Conservation (phyloP, 2,797 vertebrate genomes). For the Sphenodon punctatus region DNA sequence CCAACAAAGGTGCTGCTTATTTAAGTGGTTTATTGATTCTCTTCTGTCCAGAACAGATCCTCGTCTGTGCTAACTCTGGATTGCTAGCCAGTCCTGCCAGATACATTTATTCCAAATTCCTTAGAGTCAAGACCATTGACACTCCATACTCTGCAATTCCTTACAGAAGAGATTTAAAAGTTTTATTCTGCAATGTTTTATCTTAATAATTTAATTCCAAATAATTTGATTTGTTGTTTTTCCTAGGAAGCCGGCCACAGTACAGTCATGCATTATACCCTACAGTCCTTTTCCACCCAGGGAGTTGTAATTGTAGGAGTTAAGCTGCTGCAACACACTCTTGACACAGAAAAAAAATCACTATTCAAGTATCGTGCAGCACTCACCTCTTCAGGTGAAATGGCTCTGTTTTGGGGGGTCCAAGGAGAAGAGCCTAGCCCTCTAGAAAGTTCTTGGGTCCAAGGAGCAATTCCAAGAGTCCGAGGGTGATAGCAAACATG, state of each 20-base stretch:
- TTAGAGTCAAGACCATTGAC: background rate
- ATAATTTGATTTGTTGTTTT: background rate
- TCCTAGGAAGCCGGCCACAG: background rate
- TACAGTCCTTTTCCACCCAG: no score
- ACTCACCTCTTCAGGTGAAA: no score
- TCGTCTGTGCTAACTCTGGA: slow-evolving; percentile 12
- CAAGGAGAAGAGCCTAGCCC: no score
- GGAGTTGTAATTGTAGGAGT: no score
- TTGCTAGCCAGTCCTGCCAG: slow-evolving; percentile 3
- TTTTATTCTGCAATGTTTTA: background rate
- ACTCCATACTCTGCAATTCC: background rate
- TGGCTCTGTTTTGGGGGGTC: no score
- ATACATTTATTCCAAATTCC: slow-evolving; percentile 19
- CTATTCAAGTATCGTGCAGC: no score
- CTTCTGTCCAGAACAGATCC: background rate
- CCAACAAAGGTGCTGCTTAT: background rate
- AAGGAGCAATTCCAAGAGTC: no score
- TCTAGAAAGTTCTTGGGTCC: no score
- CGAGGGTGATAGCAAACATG: no score
- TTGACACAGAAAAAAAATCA: no score
- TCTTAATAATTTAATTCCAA: background rate
- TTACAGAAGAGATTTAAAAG: background rate
- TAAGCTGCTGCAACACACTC: no score
- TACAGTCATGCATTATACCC: background rate
- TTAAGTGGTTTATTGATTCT: slow-evolving; percentile 31